These are phyloP conservation scores for Haliclona indistincta DNA, from an alignment of 37 sponge, comb jelly and placozoan species.

Conservation along the genomic window DNA sequence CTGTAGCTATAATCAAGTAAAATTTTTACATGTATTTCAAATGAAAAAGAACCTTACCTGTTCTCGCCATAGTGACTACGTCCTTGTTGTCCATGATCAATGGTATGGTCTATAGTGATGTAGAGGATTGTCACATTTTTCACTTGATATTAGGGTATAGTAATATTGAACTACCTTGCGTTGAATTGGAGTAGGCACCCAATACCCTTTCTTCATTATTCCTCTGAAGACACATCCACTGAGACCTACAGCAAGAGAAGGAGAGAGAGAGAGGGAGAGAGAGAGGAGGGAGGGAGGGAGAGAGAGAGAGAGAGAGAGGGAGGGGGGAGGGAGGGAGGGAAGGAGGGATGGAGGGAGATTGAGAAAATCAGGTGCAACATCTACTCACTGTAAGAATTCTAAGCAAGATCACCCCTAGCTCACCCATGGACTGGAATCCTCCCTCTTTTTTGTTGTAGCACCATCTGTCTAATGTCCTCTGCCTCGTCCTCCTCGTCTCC, in stretches of 20 bases:
- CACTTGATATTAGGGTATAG: not conserved
- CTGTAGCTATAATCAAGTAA: no score
- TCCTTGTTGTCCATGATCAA: constrained; percentile 90
- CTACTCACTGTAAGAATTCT: not conserved
- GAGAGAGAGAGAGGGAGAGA: no score
- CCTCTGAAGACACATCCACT: constrained; percentile 74
- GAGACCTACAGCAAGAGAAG: constrained; percentile 43
- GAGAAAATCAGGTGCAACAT: not conserved
- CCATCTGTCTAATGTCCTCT: constrained; percentile 16
- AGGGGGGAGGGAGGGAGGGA: not conserved
- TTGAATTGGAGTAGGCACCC: constrained; percentile 96
- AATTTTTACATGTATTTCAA: no score
- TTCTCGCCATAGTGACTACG: constrained; percentile 99
- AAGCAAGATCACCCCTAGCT: not conserved
- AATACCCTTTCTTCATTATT: constrained; percentile 91
- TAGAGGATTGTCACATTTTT: not conserved
- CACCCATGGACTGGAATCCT: constrained; percentile 89
- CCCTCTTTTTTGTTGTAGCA: constrained; percentile 67
- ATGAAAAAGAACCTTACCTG: constrained; percentile 10
- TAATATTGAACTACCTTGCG: constrained; percentile 59
- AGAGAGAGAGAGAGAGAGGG: no score
- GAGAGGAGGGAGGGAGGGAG: no score
- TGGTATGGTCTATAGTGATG: constrained; percentile 77
- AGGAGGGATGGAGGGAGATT: not conserved
- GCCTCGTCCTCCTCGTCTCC: not conserved